These are phyloP conservation scores for Pagrus major DNA, from an alignment of 2,113 vertebrate genomes.

Conservation along the genomic window DNA sequence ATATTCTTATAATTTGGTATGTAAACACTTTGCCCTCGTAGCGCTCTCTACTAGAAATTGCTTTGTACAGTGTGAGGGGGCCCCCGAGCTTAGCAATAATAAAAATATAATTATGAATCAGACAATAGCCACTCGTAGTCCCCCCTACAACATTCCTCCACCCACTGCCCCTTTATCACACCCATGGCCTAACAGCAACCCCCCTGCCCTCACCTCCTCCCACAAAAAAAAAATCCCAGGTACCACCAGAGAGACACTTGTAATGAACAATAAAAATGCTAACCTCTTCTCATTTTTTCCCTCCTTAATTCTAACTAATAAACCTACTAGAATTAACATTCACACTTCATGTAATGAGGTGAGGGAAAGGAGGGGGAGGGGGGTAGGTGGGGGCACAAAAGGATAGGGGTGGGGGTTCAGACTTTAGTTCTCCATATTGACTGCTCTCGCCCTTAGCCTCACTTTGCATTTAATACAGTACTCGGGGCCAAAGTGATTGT, in stretches of 20 bases:
- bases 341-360: slow-evolving; percentile 87
- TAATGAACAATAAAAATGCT: slow-evolving; percentile 86
- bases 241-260: slow-evolving; percentile 78
- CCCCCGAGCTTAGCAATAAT: slow-evolving; percentile 83
- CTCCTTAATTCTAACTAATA: slow-evolving; percentile 87
- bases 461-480: slow-evolving; percentile 88
- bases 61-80: slow-evolving; percentile 80
- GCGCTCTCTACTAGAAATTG: slow-evolving; percentile 84
- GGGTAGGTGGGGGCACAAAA: slow-evolving; percentile 10
- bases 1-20: slow-evolving; percentile 88
- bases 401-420: slow-evolving; percentile 64
- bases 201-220: slow-evolving; percentile 16
- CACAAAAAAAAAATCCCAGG: slow-evolving; percentile 70
- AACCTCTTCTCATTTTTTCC: slow-evolving; percentile 72
- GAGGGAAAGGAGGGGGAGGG: slow-evolving; percentile 53
- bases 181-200: slow-evolving; percentile 11
- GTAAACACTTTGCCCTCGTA: slow-evolving; percentile 87
- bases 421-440: slow-evolving; percentile 86
- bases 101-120: slow-evolving; percentile 87
- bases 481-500: slow-evolving; percentile 86
- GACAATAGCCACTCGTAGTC: slow-evolving; percentile 82
- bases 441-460: slow-evolving; percentile 85
- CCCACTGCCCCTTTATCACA: slow-evolving; percentile 49
- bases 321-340: slow-evolving; percentile 89
- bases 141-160: slow-evolving; percentile 25